phyloP scores from a whole-genome alignment of 2,113 vertebrate genomes.

The Menura novaehollandiae region DNA sequence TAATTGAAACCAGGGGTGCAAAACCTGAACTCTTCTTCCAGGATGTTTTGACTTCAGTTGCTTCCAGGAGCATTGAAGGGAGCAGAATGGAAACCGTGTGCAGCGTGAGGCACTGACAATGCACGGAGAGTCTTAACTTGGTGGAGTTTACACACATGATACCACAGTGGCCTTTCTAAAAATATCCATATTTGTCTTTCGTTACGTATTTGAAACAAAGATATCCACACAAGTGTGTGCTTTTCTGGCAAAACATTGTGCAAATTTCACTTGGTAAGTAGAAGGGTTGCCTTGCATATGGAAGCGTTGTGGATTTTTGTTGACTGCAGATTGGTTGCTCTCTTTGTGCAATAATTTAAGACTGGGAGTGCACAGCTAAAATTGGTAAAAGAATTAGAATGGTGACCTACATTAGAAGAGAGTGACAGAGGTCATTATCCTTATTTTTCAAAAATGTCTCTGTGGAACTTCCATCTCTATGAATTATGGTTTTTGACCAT shows the following conservation, averaged over 20 bases:
- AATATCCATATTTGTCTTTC: neutral
- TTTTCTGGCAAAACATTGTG: neutral
- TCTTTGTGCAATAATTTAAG: neutral
- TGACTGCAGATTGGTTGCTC: neutral
- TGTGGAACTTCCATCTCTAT: neutral
- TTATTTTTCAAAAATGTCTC: neutral
- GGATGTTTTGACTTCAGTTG: slow-evolving; percentile 76
- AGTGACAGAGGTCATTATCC: neutral
- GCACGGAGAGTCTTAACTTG: rapidly evolving
- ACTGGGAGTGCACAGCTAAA: neutral
- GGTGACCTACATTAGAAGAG: neutral
- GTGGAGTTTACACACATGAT: neutral
- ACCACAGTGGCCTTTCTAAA: neutral
- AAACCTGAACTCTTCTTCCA: slow-evolving; percentile 74
- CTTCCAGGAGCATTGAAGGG: slow-evolving; percentile 69
- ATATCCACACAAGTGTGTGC: no score
- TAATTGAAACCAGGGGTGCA: slow-evolving; percentile 80
- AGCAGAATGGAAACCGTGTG: slow-evolving; percentile 48
- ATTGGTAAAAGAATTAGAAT: neutral
- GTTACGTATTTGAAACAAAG: neutral
- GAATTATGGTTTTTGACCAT: neutral
- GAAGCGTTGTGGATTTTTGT: neutral
- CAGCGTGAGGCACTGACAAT: neutral
- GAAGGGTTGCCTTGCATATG: neutral
- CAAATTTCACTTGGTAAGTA: neutral